Conservation (phyloP, 2,113 vertebrate genomes). For the Misgurnus mizolepis region DNA sequence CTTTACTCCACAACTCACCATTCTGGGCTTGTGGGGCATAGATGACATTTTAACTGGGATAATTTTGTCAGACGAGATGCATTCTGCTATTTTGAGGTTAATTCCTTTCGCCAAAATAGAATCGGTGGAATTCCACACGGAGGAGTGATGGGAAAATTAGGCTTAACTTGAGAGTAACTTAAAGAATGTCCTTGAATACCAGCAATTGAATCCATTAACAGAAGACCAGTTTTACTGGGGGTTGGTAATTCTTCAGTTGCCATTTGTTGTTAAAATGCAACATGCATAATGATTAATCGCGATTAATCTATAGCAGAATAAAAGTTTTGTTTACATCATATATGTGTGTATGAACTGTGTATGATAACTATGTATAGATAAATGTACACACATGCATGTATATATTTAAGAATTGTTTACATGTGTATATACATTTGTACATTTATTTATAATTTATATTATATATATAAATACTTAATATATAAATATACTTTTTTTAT, state of each 20-base stretch:
- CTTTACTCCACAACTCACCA: not conserved
- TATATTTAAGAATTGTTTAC: too few relatives aligned
- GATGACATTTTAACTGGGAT: slow-evolving; percentile 25
- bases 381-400: too few relatives aligned
- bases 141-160: slow-evolving; percentile 61
- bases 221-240: not conserved
- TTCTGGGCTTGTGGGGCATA: slow-evolving; percentile 14
- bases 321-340: too few relatives aligned
- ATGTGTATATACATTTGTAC: too few relatives aligned
- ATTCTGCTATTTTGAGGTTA: slow-evolving; percentile 37
- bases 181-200: slow-evolving; percentile 57
- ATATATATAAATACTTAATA: too few relatives aligned
- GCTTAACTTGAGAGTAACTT: slow-evolving; percentile 58
- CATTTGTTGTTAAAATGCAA: not conserved
- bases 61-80: slow-evolving; percentile 19
- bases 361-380: too few relatives aligned
- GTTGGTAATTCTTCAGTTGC: not conserved
- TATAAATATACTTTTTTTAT: too few relatives aligned
- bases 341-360: too few relatives aligned
- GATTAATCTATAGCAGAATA: too few relatives aligned
- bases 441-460: too few relatives aligned
- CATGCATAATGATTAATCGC: too few relatives aligned
- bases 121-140: slow-evolving; percentile 46
- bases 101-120: slow-evolving; percentile 60
- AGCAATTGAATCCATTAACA: slow-evolving; percentile 38